Evolutionary conservation across 2,888 invertebrate species (phyloP).

Genomic region (Drosophila infuscata): DNA sequence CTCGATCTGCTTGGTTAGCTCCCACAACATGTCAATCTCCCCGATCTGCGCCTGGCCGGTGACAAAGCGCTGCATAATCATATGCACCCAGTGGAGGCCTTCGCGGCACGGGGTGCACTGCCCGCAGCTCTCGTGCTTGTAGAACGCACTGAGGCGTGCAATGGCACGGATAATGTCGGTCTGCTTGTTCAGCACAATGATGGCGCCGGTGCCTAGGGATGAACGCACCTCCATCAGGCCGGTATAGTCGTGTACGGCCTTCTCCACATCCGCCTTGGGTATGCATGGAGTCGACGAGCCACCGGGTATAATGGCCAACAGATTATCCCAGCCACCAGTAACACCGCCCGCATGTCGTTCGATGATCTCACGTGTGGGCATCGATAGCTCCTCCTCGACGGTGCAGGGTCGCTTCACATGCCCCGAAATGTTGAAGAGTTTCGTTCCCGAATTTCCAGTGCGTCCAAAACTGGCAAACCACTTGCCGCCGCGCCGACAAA

Average conservation of each 20-base stretch:
- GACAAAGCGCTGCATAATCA: conserved; percentile 91
- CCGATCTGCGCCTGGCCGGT: conserved; percentile 95
- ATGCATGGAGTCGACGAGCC: conserved; percentile 99
- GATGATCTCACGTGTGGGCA: conserved; percentile 96
- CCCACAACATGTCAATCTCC: conserved; percentile 99
- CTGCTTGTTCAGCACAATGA: conserved; percentile 99
- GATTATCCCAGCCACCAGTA: conserved; percentile 98
- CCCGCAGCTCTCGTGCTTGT: conserved; percentile 99
- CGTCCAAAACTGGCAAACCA: conserved; percentile 99
- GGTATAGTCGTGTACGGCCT: conserved; percentile 98
- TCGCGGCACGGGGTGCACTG: conserved; percentile 99
- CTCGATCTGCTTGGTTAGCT: conserved; percentile 99
- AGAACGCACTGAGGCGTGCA: conserved; percentile 96
- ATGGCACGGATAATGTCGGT: conserved; percentile 98
- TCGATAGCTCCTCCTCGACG: conserved; percentile 99
- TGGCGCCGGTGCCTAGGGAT: conserved; percentile 97
- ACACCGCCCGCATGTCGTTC: conserved; percentile 98
- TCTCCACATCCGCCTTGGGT: conserved; percentile 95
- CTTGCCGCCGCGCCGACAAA: conserved; percentile 95
- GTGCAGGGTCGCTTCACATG: conserved; percentile 98
- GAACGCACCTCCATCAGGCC: conserved; percentile 95
- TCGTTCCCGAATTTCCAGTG: conserved; percentile 97
- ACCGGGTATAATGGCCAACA: conserved; percentile 98
- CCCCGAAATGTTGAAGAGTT: conserved; percentile 87
- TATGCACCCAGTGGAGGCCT: conserved; percentile 97